Conservation (phyloP, 2,797 vertebrate species). For the Cossypha caffra region DNA sequence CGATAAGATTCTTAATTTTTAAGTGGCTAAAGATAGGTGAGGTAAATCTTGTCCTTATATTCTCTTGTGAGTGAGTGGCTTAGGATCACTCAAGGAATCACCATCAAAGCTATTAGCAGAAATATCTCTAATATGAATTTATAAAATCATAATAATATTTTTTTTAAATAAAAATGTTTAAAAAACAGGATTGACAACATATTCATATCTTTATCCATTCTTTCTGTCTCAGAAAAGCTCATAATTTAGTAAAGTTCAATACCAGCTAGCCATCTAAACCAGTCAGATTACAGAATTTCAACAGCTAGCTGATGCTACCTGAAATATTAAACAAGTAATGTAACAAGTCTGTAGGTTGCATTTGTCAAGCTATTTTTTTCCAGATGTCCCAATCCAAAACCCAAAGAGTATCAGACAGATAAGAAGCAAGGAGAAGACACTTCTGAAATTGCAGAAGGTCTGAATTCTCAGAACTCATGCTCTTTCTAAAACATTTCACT, state of each 20-base stretch:
- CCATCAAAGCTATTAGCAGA: not conserved
- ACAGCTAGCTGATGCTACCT: not conserved
- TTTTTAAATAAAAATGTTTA: not conserved
- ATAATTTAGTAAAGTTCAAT: not conserved
- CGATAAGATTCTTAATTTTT: not conserved
- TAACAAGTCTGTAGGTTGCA: not conserved
- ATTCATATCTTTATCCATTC: not conserved
- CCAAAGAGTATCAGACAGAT: not conserved
- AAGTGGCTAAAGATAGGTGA: not conserved
- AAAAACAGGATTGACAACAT: accelerated
- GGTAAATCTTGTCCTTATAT: not conserved
- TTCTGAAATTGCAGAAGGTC: not conserved
- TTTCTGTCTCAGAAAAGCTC: not conserved
- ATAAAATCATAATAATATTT: not conserved
- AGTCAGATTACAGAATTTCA: not conserved
- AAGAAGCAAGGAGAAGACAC: not conserved
- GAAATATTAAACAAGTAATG: not conserved
- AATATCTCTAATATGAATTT: not conserved
- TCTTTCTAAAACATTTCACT: not conserved
- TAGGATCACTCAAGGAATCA: not conserved
- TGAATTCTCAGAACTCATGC: not conserved
- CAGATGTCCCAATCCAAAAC: not conserved
- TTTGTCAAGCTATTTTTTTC: not conserved
- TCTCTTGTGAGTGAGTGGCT: not conserved
- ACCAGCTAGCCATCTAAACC: not conserved